A percentile compares a stretch with the other conserved stretches of the same genome.
phyloP scores from a whole-genome alignment of 1,140 invertebrate genomes.

The Chymomyza costata region DNA sequence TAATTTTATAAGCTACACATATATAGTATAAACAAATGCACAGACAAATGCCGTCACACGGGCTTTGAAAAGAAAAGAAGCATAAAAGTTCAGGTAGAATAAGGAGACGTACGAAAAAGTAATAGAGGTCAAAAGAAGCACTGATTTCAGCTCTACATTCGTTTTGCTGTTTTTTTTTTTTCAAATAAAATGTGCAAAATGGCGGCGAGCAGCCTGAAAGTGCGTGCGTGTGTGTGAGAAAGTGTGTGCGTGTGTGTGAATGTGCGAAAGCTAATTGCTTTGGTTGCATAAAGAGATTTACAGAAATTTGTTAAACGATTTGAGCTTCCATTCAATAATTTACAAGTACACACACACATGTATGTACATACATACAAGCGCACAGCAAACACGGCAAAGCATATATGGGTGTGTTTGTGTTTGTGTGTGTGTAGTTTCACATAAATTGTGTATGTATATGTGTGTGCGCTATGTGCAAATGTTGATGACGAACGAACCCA shows the following conservation, averaged over 20 bases:
- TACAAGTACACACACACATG: constrained; percentile 10
- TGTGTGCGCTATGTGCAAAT: constrained; percentile 45
- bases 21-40: constrained; percentile 26
- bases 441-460: constrained; percentile 35
- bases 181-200: not conserved
- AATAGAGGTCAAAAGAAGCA: constrained; percentile 73
- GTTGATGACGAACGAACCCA: constrained; percentile 64
- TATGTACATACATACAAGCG: constrained; percentile 6
- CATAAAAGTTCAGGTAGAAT: constrained; percentile 22
- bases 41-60: constrained; percentile 55
- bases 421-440: constrained; percentile 16
- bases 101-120: constrained; percentile 56
- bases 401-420: not conserved
- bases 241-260: constrained; percentile 19
- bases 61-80: constrained; percentile 25
- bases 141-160: constrained; percentile 48
- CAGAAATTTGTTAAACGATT: constrained; percentile 38
- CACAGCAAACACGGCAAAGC: constrained; percentile 6
- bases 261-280: constrained; percentile 17
- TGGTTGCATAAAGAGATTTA: constrained; percentile 59
- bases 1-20: constrained; percentile 20
- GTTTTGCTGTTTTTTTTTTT: constrained; percentile 19
- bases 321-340: constrained; percentile 48
- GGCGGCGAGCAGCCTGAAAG: constrained; percentile 5
- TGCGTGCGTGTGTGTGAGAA: constrained; percentile 15